These are phyloP conservation scores for Oegoconia quadripuncta DNA, from an alignment of 2,888 invertebrate genomes.

Conservation along the genomic window DNA sequence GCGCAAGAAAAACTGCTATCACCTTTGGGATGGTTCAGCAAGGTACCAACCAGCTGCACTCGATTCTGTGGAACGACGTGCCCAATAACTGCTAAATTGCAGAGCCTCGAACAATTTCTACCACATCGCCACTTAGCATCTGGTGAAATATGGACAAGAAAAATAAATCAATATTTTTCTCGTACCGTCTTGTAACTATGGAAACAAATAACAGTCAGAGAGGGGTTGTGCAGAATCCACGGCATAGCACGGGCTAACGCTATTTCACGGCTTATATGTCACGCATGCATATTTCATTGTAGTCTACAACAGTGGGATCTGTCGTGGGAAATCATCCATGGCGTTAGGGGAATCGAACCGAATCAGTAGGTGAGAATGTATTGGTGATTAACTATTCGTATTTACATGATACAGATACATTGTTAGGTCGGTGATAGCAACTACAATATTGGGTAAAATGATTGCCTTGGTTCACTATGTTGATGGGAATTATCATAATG, in stretches of 20 bases:
- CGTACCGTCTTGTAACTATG: not conserved
- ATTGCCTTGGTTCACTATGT: too few species aligned
- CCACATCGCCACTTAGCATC: too few species aligned
- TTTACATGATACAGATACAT: not conserved
- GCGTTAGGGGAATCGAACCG: slow-evolving; percentile 20
- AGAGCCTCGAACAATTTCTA: too few species aligned
- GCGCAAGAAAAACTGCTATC: too few species aligned
- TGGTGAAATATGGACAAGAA: too few species aligned
- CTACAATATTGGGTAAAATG: too few species aligned
- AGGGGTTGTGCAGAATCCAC: slow-evolving; percentile 37
- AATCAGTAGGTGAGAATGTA: slow-evolving; percentile 17
- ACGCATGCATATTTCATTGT: slow-evolving; percentile 71
- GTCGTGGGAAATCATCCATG: slow-evolving; percentile 62
- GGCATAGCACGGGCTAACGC: slow-evolving; percentile 43
- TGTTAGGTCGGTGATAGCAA: too few species aligned
- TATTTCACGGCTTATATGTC: slow-evolving; percentile 61
- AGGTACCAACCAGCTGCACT: too few species aligned
- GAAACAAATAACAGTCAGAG: not conserved
- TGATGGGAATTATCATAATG: too few species aligned
- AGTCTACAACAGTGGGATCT: slow-evolving; percentile 49
- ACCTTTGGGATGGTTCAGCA: too few species aligned
- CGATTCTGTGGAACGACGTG: too few species aligned
- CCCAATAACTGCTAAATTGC: too few species aligned
- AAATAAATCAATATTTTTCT: not conserved
- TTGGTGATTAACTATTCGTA: slow-evolving; percentile 26